Base-by-base conservation (phyloP, 2,888 invertebrate genomes). In the Xestia rhomboidea region DNA sequence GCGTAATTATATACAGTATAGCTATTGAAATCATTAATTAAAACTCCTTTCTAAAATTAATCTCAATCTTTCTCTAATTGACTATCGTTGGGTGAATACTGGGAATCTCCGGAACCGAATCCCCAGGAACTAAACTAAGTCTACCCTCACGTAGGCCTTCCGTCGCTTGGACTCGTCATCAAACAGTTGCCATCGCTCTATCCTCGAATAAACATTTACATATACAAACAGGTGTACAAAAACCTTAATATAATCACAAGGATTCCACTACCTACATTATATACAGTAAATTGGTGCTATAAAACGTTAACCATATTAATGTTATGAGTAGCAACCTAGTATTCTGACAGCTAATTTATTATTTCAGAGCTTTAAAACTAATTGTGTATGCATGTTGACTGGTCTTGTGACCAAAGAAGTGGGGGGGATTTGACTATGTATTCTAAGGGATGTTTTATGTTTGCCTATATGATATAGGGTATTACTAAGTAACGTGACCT, bases 11-110 rank as follows among this genome's bases (percentile, higher is more conserved):
- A 90, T 95, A 95, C 94, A 95, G 88, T 91, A 91, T 92, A 92
- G 89, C 89, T 90, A 91, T 92, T 91, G 93, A 90, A 92, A 89
- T n/a, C n/a, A n/a, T n/a, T 91, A 89, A 92, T 92, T 91, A 92
- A 93, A 90, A 92, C 91, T 93, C 90, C 92, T 89, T 91, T 91
- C 93, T 96, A 95, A 95, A 94, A 95, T 94, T 95, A 95, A 95
- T 95, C 95, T 96, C 95, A 93, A 94, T 94, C 94, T 94, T 89
- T 95, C 92, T 91, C 96, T 96, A 96, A 96, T 96, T 96, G 96
- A 96, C 96, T 96, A 96, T 96, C 96, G 96, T 96, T 96, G 96
- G 96, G 96, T 96, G 96, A 95, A 95, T 93, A 94, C 95, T 94
- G 96, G 94, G 95, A 94, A 93, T 85, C 51, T 83, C 85, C 77